Percentiles rank a stretch among this genome's conserved stretches.
Conservation (phyloP, 2,888 invertebrate genomes). For the Ochlodes sylvanus region DNA sequence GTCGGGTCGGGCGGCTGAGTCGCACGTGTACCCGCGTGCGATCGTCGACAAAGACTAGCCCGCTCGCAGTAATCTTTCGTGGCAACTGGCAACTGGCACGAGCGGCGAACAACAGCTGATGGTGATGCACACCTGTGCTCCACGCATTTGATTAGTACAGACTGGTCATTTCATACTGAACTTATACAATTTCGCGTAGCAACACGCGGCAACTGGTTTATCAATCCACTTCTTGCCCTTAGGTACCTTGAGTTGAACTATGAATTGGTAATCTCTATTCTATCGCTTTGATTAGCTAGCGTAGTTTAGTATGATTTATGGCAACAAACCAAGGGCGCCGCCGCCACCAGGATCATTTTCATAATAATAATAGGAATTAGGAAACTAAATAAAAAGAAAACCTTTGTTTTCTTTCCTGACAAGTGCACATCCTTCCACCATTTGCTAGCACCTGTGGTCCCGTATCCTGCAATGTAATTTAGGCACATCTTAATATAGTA, state of each 20-base stretch:
- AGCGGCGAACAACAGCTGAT: constrained; percentile 77
- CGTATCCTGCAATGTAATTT: too few relatives aligned
- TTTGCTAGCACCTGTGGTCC: too few relatives aligned
- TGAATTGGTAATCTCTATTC: background rate
- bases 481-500: too few relatives aligned
- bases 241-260: too few relatives aligned
- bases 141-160: constrained; percentile 20
- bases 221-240: background rate
- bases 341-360: too few relatives aligned
- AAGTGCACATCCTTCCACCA: too few relatives aligned
- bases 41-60: constrained; percentile 71
- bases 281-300: background rate
- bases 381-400: too few relatives aligned
- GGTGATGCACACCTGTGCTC: constrained; percentile 74
- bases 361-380: too few relatives aligned
- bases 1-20: constrained; percentile 52
- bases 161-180: constrained; percentile 1
- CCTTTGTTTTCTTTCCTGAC: too few relatives aligned
- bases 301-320: too few relatives aligned
- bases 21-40: constrained; percentile 68
- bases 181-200: background rate
- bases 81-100: constrained; percentile 54
- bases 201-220: background rate
- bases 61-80: constrained; percentile 21
- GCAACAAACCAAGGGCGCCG: too few relatives aligned